Base-by-base conservation (phyloP, 2,888 invertebrate genomes). In the Crocallis elinguaria region DNA sequence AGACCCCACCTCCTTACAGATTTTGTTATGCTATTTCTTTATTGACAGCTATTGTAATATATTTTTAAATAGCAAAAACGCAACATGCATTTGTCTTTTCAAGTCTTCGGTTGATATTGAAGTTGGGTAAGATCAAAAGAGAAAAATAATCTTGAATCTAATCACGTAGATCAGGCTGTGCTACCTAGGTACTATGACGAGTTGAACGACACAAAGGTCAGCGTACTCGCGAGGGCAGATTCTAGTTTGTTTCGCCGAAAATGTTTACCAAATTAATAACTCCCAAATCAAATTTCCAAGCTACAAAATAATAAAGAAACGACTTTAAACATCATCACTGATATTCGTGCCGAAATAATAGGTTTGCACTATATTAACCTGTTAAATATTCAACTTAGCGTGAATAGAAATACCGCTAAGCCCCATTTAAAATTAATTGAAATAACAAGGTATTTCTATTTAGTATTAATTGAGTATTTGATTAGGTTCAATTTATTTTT, bases 1-100 rank as follows among this genome's bases (percentile, higher is more conserved):
- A 50, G 50, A 55, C 21, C 25, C 11, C 25, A 19, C 23, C 23
- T 23, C 32, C 38, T 43, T 23, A 32, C 14, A n/a, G n/a, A n/a
- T 48, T 37, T 16, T 49, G 41, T 48, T 46, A 37, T 41, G 17
- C 25, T 39, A 33, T 23, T 41, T 13, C 25, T 48, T 48, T 49
- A 32, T 50, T 8, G 5, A 25, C 19, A n/a, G 17, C 21, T 19
- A 45, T 37, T 21, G 23, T 25, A 30, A 23, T 29, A 3, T 8
- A 11, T 11, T 30, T 29, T 1, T 23, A 23, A 1, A 8, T 23
- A 8, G 8, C 6, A 4, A 5, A 23, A 23, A 23, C 8, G 23
- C 23, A n/a, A n/a, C 23, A 2, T 23, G 8, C 5, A 23, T 1
- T 7, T 27, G 9, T 27, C n/a, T 8, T 27, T 27, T 27, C 27